These are phyloP conservation scores for Idaea aversata DNA, from an alignment of 2,888 invertebrate species.

Conservation along the genomic window DNA sequence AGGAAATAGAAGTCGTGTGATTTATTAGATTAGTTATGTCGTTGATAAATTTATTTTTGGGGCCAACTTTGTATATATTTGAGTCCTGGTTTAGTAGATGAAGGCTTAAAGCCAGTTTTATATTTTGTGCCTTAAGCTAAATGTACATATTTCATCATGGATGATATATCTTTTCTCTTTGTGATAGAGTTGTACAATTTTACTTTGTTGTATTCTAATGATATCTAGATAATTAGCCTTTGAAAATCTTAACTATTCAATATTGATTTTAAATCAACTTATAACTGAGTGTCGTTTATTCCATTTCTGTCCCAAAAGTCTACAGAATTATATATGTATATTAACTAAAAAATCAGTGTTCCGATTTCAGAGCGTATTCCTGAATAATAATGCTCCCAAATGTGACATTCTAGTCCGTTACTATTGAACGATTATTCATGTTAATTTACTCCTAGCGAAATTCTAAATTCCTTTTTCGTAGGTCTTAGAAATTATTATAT, in stretches of 20 bases:
- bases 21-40: slow-evolving; percentile 23
- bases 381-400: neutral
- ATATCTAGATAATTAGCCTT: neutral
- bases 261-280: neutral
- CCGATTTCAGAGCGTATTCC: neutral
- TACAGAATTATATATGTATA: neutral
- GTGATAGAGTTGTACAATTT: slow-evolving; percentile 51
- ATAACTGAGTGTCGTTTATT: neutral
- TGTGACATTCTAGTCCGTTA: slow-evolving; percentile 6
- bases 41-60: slow-evolving; percentile 52
- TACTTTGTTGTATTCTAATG: slow-evolving; percentile 44
- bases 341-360: neutral
- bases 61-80: slow-evolving; percentile 62
- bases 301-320: neutral
- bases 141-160: slow-evolving; percentile 71
- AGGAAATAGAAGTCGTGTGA: slow-evolving; percentile 33
- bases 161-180: slow-evolving; percentile 57
- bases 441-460: neutral
- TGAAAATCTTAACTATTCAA: neutral
- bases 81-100: slow-evolving; percentile 44
- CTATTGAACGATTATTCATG: neutral
- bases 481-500: neutral
- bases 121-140: slow-evolving; percentile 66
- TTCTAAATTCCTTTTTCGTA: neutral
- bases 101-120: slow-evolving; percentile 64